Evolutionary conservation across 2,797 vertebrate species (phyloP).

Genomic region (Propithecus perrieri): DNA sequence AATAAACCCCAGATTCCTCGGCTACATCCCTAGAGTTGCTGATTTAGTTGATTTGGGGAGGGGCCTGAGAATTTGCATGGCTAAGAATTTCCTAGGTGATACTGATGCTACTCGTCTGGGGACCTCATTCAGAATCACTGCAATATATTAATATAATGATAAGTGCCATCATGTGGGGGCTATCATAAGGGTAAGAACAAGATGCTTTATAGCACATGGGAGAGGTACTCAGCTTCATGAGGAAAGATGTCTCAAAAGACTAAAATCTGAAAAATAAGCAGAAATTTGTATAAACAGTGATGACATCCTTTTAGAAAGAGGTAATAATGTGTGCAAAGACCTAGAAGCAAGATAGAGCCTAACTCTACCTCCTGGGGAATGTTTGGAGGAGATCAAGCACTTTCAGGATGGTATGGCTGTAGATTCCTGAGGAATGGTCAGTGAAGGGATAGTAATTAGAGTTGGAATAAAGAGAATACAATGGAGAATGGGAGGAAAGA

Average conservation of each 20-base stretch:
- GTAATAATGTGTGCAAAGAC: background rate
- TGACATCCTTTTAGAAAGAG: background rate
- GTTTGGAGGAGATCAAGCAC: background rate
- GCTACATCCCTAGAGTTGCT: background rate
- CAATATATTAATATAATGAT: too few relatives aligned
- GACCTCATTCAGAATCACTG: background rate
- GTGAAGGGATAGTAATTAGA: background rate
- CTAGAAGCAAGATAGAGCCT: background rate
- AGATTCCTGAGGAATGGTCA: background rate
- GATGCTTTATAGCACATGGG: accelerated
- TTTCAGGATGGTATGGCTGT: background rate
- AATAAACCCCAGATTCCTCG: background rate
- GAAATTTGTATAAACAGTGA: background rate
- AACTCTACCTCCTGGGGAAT: background rate
- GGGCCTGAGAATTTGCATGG: background rate
- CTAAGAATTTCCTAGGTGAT: background rate
- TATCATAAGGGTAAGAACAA: background rate
- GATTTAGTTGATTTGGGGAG: background rate
- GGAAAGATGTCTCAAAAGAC: background rate
- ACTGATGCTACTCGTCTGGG: background rate
- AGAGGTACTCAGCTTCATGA: background rate
- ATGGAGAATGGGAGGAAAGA: background rate
- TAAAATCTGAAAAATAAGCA: background rate
- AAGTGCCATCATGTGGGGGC: accelerated
- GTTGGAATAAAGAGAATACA: background rate